Evolutionary conservation across 1,140 invertebrate genomes (phyloP), one percentile per base, ranked within the genome.

Genomic region (Solenopsis fugax): DNA sequence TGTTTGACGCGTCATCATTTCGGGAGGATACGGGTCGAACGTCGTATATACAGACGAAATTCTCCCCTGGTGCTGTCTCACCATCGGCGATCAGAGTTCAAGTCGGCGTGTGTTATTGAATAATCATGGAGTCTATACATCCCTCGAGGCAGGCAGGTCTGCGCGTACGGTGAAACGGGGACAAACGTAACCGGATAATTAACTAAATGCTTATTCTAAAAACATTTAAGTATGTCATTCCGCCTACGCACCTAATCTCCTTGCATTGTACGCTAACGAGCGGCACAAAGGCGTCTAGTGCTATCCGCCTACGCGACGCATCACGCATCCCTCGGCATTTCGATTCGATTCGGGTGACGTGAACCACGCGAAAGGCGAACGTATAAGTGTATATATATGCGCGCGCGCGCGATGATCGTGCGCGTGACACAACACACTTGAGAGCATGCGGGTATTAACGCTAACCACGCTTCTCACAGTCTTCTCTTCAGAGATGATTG

Each of bases 171-270:
- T 21, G 18, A 75, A 84, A 85, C 18, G 88, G 54, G 77, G 65
- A 85, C 84, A 78, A 80, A 69, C 67, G 56, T 86, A 54, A 54
- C 56, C 45, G 60, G 73, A 65, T 87, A 88, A 90, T 88, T 88
- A 87, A 73, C 62, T 75, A 54, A 78, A 88, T 58, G 60, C 56
- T 86, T 87, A 82, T 85, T 76, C 81, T 75, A 76, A 56, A 82
- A 75, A 81, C 85, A 91, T 91, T 78, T 81, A 84, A 85, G 88
- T 73, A 67, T 67, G 89, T 90, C 90, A 82, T 37, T 71, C 85
- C 50, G 64, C 90, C 89, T 65, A 91, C 89, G 80, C 78, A 65
- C 41, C 90, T 91, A 91, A 91, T 91, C 89, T 81, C 56, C 54
- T 34, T 62, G 45, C 73, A 90, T 91, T 90, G 89, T 89, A 41